Evolutionary conservation across 2,113 vertebrate species (phyloP), one percentile per base, ranked within the genome.

Genomic region (Osmerus mordax): DNA sequence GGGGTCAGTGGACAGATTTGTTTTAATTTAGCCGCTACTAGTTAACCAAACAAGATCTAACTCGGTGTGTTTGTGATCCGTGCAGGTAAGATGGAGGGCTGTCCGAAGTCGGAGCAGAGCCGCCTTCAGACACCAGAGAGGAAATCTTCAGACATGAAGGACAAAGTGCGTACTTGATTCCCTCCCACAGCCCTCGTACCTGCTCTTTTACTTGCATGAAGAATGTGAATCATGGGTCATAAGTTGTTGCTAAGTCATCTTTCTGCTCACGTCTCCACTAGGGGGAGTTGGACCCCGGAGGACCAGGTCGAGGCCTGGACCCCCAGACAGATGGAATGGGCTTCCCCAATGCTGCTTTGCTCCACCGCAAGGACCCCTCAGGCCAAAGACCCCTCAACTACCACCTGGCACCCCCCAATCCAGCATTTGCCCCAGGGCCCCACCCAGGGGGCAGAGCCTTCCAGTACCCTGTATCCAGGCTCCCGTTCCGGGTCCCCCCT

Each of bases 81-180:
- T 55, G 76, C 73, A 99, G 97, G 96, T 87, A 99, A 98, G 93
- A 90, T 89, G 77, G 97, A 98, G 79, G 90, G 90, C 72, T 91
- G 89, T 90, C 85, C 89, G 81, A 96, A 95, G 84, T 81, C 93
- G 3, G 97, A 99, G 84, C 95, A 95, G 72, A 91, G 3, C 89
- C 94, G 95, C 87, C 94, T 96, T 84, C 94, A 94, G 78, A 98
- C 96, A 58, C 95, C 96, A 61, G 97, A 98, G 82, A 96, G 96
- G 85, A 98, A 98, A 77, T 84, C 82, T 9, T 1, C 91, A 51
- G 96, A 98, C 69, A 81, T 92, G 73, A 98, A 96, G 84, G 96
- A 93, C 21, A 93, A 94, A 83, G 91, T 90, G 92, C 9, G 93
- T 83, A 84, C 70, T 83, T 72, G 56, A 3, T 12, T 12, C 41